Evolutionary conservation across 2,888 invertebrate species (phyloP).

Genomic region (Ditylenchus weischeri): DNA sequence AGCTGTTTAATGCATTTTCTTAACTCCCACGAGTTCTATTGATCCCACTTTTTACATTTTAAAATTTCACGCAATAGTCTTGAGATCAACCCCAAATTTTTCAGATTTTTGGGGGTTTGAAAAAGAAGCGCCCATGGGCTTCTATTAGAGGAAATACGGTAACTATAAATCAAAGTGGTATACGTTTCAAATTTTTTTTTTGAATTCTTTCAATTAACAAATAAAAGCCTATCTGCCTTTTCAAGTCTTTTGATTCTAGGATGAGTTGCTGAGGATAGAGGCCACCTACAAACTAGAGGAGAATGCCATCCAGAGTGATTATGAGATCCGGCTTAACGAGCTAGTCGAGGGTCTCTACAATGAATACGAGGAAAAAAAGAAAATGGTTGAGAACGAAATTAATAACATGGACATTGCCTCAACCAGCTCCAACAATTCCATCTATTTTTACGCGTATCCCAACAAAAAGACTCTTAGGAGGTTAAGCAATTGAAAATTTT

Average conservation of each 20-base stretch:
- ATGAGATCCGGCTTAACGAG: conserved; percentile 21
- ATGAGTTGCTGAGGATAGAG: conserved; percentile 3
- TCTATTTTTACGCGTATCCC: conserved; percentile 12
- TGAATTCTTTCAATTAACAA: conserved; percentile 8
- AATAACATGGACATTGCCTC: conserved; percentile 21
- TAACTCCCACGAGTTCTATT: too few species aligned
- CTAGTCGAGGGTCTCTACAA: conserved; percentile 26
- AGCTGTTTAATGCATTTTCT: too few species aligned
- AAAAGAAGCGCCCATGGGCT: too few species aligned
- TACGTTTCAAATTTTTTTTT: too few species aligned
- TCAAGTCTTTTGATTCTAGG: background rate
- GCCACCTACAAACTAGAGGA: conserved; percentile 3
- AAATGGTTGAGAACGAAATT: conserved; percentile 23
- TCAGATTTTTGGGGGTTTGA: too few species aligned
- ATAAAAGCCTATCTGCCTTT: conserved; percentile 3
- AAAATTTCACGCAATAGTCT: too few species aligned
- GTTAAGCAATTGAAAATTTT: conserved; percentile 8
- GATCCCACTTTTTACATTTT: too few species aligned
- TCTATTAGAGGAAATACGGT: too few species aligned
- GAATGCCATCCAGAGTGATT: background rate
- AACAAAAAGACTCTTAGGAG: conserved; percentile 28
- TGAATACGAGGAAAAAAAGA: conserved; percentile 28
- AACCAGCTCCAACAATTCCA: conserved; percentile 9
- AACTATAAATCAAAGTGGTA: too few species aligned
- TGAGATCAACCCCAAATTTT: too few species aligned